These are phyloP conservation scores for Pissodes strobi DNA, from an alignment of 1,140 invertebrate genomes.

Conservation along the genomic window DNA sequence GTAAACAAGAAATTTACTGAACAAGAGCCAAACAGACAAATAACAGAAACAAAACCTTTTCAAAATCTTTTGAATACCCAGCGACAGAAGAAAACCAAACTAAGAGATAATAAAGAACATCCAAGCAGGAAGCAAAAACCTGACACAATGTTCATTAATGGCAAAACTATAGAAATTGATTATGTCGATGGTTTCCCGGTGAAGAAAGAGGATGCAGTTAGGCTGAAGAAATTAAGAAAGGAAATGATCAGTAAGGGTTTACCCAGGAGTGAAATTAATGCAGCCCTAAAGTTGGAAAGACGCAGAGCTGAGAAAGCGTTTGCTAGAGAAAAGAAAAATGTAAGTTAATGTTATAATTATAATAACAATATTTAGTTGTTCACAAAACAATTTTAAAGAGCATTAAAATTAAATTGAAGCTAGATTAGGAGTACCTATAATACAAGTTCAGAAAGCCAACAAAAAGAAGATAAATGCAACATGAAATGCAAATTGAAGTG, in stretches of 20 bases:
- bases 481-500: no score
- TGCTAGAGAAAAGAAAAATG: constrained; percentile 65
- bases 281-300: constrained; percentile 70
- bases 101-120: constrained; percentile 43
- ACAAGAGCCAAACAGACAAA: not conserved
- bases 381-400: no score
- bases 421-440: no score
- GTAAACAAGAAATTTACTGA: not conserved
- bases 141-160: constrained; percentile 65
- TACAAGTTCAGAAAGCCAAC: no score
- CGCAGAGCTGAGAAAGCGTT: constrained; percentile 74
- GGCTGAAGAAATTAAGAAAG: constrained; percentile 64
- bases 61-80: constrained; percentile 3
- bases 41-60: constrained; percentile 4
- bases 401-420: no score
- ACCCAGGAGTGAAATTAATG: constrained; percentile 67
- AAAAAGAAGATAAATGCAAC: no score
- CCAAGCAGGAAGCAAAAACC: constrained; percentile 53
- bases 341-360: no score
- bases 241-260: constrained; percentile 71
- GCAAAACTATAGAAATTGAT: constrained; percentile 65
- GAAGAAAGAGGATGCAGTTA: constrained; percentile 71
- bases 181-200: constrained; percentile 73
- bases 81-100: constrained; percentile 40
- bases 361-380: no score